phyloP scores from a whole-genome alignment of 2,113 vertebrate genomes.

The Brachirus orientalis region DNA sequence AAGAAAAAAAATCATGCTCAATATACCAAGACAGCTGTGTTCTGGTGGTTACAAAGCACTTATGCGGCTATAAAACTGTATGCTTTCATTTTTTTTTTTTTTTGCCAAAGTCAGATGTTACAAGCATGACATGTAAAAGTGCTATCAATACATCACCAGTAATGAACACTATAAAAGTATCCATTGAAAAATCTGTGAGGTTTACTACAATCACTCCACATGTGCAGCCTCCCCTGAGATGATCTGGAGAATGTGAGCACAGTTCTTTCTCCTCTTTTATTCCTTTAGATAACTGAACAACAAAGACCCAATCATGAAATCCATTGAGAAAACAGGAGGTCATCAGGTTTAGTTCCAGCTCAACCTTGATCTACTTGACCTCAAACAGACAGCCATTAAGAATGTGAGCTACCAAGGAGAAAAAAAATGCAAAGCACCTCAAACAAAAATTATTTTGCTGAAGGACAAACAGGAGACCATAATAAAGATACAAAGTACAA shows the following conservation, averaged over 20 bases:
- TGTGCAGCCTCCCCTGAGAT: neutral
- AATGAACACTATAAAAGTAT: neutral
- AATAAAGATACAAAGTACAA: neutral
- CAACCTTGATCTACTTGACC: constrained; percentile 38
- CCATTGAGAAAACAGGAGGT: constrained; percentile 10
- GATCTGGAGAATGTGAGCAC: neutral
- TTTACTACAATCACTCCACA: constrained; percentile 17
- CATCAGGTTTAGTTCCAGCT: constrained; percentile 7
- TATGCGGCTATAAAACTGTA: too few species aligned
- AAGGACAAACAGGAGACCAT: neutral
- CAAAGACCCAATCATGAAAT: constrained; percentile 12
- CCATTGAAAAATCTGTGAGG: neutral
- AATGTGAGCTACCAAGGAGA: neutral
- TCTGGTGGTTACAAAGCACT: constrained; percentile 21
- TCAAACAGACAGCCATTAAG: neutral
- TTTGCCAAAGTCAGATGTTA: neutral
- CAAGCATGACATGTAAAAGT: neutral
- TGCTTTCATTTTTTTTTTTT: too few species aligned
- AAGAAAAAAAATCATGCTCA: constrained; percentile 11
- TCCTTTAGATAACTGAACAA: constrained; percentile 22
- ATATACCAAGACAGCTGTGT: constrained; percentile 23
- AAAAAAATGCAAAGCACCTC: neutral
- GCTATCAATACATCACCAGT: neutral
- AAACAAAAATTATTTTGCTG: neutral
- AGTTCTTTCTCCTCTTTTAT: neutral